Evolutionary conservation across 2,797 vertebrate genomes (phyloP).

Genomic region (Lemur catta): DNA sequence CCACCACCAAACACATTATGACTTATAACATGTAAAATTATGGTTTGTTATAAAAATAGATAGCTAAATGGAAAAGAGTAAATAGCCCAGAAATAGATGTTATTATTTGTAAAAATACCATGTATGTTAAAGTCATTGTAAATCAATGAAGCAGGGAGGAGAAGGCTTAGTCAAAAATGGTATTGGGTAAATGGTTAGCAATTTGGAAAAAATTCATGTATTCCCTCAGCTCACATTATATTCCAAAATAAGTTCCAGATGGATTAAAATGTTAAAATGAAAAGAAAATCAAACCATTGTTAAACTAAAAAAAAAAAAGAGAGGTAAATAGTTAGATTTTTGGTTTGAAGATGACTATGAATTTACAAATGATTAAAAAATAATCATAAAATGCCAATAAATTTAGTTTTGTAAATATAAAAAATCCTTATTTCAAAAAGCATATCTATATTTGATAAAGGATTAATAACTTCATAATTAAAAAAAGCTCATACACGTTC

Average conservation of each 20-base stretch:
- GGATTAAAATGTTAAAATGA: neutral
- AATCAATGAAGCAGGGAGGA: neutral
- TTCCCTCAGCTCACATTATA: neutral
- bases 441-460: neutral
- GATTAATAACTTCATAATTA: neutral
- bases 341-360: neutral
- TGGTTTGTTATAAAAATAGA: neutral
- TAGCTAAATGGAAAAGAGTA: neutral
- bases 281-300: neutral
- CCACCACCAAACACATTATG: neutral
- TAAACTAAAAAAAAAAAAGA: neutral
- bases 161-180: neutral
- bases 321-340: neutral
- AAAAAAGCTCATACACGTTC: neutral
- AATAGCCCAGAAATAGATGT: neutral
- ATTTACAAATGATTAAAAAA: neutral
- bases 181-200: neutral
- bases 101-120: conserved; percentile 11
- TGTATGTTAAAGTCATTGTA: neutral
- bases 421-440: neutral
- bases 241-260: neutral
- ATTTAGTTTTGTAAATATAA: neutral
- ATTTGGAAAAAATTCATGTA: neutral
- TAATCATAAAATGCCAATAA: neutral
- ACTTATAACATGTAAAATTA: neutral